phyloP scores from a whole-genome alignment of 2,888 invertebrate genomes.

The Heliconius aoede region DNA sequence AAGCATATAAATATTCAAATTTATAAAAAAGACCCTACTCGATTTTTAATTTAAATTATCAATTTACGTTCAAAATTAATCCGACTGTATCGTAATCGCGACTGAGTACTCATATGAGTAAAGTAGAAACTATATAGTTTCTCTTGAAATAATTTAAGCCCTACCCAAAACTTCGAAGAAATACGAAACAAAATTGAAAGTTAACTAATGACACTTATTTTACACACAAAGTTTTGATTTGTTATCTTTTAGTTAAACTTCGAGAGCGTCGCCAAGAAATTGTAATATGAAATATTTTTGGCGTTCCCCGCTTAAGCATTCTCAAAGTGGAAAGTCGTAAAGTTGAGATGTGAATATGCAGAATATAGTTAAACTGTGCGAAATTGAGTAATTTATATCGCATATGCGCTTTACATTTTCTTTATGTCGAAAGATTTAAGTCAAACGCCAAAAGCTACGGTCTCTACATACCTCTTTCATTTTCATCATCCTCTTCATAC shows the following conservation, averaged over 20 bases:
- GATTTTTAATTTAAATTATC: no score
- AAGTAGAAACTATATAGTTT: no score
- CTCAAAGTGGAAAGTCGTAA: conserved; percentile 21
- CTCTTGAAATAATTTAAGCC: conserved; percentile 1
- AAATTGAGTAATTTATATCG: conserved; percentile 26
- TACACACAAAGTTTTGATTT: conserved; percentile 22
- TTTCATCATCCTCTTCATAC: no score
- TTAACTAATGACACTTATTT: conserved; percentile 23
- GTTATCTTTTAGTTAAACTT: conserved; percentile 25
- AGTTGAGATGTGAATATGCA: conserved; percentile 25
- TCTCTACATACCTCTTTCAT: no score
- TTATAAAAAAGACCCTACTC: no score
- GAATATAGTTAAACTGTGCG: conserved; percentile 22
- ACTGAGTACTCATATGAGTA: no score
- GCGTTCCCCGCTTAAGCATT: conserved; percentile 15
- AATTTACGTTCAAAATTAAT: not conserved
- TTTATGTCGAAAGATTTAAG: not conserved
- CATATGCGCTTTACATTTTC: conserved; percentile 4
- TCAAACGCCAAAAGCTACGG: not conserved
- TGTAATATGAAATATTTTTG: conserved; percentile 30
- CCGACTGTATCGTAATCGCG: no score
- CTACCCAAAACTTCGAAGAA: not conserved
- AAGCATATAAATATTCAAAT: no score
- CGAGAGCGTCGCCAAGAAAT: conserved; percentile 6
- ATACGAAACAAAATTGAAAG: conserved; percentile 17